These are phyloP conservation scores for Leptopilina drosophilae DNA, from an alignment of 2,888 invertebrate genomes.

Conservation along the genomic window DNA sequence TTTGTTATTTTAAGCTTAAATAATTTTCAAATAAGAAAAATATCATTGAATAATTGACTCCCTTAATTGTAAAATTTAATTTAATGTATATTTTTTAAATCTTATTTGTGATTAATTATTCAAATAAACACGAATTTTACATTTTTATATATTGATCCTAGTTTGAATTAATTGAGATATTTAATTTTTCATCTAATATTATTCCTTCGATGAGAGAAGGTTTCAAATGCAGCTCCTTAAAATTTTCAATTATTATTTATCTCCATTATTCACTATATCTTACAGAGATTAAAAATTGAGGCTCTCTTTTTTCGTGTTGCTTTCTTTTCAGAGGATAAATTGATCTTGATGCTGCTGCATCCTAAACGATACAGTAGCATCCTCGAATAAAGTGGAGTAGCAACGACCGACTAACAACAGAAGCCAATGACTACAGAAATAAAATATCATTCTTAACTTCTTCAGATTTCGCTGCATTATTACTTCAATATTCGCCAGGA, in stretches of 20 bases:
- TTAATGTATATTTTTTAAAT: neutral
- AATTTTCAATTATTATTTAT: constrained; percentile 6
- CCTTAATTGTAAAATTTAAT: too few species aligned
- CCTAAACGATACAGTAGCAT: constrained; percentile 26
- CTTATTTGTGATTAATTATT: neutral
- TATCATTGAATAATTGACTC: too few species aligned
- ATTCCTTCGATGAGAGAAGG: neutral
- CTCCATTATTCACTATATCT: neutral
- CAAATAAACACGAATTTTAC: neutral
- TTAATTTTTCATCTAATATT: neutral
- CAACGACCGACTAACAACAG: constrained; percentile 33
- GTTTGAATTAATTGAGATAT: neutral
- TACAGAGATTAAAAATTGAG: constrained; percentile 2
- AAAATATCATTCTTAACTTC: constrained; percentile 35
- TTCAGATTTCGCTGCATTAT: neutral
- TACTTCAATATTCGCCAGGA: neutral
- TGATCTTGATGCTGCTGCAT: constrained; percentile 31
- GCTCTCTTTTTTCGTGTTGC: neutral
- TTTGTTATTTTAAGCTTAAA: neutral
- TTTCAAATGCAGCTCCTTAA: neutral
- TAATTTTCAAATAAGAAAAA: neutral
- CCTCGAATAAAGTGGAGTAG: neutral
- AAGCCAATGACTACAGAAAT: constrained; percentile 28
- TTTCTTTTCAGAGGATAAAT: constrained; percentile 9
- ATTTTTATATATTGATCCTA: neutral